Percentiles rank a stretch among this genome's conserved stretches.
Conservation (phyloP, 2,113 vertebrate genomes). For the Daphoenositta chrysoptera region DNA sequence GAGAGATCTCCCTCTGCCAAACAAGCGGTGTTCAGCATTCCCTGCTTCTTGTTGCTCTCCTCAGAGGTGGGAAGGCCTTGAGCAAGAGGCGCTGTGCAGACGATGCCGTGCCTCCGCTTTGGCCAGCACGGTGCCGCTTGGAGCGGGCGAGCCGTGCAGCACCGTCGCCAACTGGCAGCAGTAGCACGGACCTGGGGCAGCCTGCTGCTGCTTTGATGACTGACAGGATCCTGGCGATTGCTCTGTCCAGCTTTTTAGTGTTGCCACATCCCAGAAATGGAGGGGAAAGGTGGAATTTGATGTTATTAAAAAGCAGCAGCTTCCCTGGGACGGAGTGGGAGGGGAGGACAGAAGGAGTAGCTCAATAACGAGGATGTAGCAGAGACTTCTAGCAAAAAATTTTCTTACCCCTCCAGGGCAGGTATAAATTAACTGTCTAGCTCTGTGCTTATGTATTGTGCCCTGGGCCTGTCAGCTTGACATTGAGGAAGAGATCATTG, state of each 20-base stretch:
- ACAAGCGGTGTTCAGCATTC: neutral
- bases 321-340: neutral
- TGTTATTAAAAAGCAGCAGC: neutral
- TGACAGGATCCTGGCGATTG: neutral
- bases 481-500: neutral
- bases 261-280: neutral
- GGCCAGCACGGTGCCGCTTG: neutral
- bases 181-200: neutral
- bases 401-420: neutral
- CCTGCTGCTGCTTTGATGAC: neutral
- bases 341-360: neutral
- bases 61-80: neutral
- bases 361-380: neutral
- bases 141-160: accelerated
- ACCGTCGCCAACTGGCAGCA: neutral
- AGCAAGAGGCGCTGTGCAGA: neutral
- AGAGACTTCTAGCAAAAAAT: neutral
- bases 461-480: neutral
- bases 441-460: neutral
- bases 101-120: neutral
- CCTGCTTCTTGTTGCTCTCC: neutral
- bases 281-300: neutral
- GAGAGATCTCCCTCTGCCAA: neutral
- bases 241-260: neutral
- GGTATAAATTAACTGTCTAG: neutral